A percentile compares a stretch with the other conserved stretches of the same genome.
Evolutionary conservation across 2,888 invertebrate genomes (phyloP).

Genomic region (Blastobasis lacticolella): DNA sequence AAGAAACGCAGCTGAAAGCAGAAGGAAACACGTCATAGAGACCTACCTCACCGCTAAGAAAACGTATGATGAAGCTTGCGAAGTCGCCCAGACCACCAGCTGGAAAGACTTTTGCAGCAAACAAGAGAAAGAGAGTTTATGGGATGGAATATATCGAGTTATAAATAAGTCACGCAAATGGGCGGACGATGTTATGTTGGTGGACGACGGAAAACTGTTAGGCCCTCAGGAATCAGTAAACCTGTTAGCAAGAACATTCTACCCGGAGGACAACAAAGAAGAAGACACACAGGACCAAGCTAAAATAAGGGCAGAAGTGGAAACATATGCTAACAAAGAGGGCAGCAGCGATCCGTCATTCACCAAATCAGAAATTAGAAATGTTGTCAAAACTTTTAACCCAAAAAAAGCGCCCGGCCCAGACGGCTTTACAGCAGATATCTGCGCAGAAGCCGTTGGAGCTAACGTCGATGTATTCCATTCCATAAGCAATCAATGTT

Average conservation of each 20-base stretch:
- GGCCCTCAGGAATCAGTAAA: slow-evolving; percentile 4
- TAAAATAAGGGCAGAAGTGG: too few relatives aligned
- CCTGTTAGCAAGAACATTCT: slow-evolving; percentile 10
- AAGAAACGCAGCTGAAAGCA: neutral
- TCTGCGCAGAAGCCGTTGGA: neutral
- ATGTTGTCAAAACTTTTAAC: slow-evolving; percentile 2
- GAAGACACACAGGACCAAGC: neutral
- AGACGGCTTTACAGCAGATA: slow-evolving; percentile 11
- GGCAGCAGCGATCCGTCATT: neutral
- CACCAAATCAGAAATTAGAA: neutral
- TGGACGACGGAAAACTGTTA: neutral
- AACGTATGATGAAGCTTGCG: slow-evolving; percentile 3
- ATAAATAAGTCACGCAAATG: slow-evolving; percentile 1
- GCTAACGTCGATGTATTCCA: neutral
- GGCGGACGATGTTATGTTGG: slow-evolving; percentile 1
- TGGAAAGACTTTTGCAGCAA: slow-evolving; percentile 10
- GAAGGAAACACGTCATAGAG: neutral
- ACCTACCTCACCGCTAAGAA: neutral
- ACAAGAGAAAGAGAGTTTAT: slow-evolving; percentile 7
- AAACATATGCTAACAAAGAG: neutral
- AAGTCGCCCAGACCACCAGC: neutral
- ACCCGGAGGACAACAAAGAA: slow-evolving; percentile 1
- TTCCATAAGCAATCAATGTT: slow-evolving; percentile 9
- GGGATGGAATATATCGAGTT: slow-evolving; percentile 11
- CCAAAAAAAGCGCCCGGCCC: slow-evolving; percentile 11